Conservation (phyloP, 2,797 vertebrate species). For the Liasis olivaceus region DNA sequence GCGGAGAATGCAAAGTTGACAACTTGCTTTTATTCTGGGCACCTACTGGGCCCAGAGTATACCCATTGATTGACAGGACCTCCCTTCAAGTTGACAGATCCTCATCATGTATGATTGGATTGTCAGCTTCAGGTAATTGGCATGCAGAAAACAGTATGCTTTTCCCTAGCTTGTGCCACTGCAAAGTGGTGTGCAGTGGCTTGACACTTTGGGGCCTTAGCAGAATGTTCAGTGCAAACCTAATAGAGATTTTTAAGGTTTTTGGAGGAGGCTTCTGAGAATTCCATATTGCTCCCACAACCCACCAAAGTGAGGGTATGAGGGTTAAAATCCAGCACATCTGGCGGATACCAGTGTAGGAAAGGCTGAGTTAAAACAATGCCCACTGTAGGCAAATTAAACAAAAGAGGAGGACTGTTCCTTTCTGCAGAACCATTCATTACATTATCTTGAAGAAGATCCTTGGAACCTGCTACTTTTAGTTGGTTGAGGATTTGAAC, state of each 20-base stretch:
- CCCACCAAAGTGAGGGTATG: too few species aligned
- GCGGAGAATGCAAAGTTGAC: not conserved
- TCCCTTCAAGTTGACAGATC: not conserved
- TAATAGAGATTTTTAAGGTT: not conserved
- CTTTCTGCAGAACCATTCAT: too few species aligned
- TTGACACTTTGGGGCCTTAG: not conserved
- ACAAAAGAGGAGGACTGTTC: too few species aligned
- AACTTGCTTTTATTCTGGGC: not conserved
- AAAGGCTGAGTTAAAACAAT: not conserved
- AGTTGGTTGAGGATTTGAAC: not conserved
- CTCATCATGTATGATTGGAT: not conserved
- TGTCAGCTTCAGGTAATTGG: constrained; percentile 16
- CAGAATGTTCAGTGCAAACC: constrained; percentile 15
- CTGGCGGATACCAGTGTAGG: not conserved
- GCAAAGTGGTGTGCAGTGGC: constrained; percentile 25
- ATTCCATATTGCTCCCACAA: not conserved
- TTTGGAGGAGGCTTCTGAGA: not conserved
- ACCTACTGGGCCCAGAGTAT: not conserved
- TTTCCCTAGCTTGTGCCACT: constrained; percentile 10
- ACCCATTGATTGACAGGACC: not conserved
- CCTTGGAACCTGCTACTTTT: not conserved
- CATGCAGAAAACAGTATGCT: not conserved
- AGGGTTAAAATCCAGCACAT: too few species aligned
- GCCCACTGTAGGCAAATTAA: too few species aligned
- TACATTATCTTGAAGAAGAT: too few species aligned